Base-by-base conservation (phyloP, 2,888 invertebrate genomes). In the Portevinia maculata region DNA sequence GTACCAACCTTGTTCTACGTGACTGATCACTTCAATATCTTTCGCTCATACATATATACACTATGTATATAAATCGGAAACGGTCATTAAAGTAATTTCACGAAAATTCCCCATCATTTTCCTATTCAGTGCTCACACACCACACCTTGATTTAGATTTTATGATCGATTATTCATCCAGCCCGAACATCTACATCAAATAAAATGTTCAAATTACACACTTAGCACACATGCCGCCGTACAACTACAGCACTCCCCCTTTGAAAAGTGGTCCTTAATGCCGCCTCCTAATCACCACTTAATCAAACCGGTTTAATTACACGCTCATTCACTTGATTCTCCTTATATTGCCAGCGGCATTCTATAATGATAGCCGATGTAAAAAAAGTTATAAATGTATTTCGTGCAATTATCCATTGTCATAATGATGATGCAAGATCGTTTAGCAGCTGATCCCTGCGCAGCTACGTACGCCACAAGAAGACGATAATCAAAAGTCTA, bases 401-500 rank as follows among this genome's bases (percentile, higher is more conserved):
- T n/a, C 34, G 17, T 65, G 67, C 60, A 79, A 73, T 73, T 79
- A 69, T 41, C 32, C 9, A 41, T 41, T 59, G 41, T 69, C 48
- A 52, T 39, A 17, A 39, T 65, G 53, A 65, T 60, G 65, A 67
- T 57, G 64, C 50, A 70, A 52, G 59, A 44, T 62, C 37, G 41
- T 8, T n/a, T n/a, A n/a, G 32, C 21, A 4, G 39, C 39, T 41
- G 60, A 57, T 57, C 34, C 17, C 48, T 8, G 7, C 21, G 9
- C 34, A 28, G 34, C 50, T 11, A 19, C 48, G n/a, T 62, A 6
- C 1, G n/a, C 30, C 24, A 55, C 15, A 53, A 30, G 55, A 30
- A 46, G 15, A 57, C 55, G 39, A 46, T 13, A 13, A 28, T n/a
- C 3, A 4, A 39, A 57, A 24, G 13, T 13, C 21, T 13, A 55